These are phyloP conservation scores for Python bivittatus DNA, from an alignment of 2,113 vertebrate genomes.

Conservation along the genomic window DNA sequence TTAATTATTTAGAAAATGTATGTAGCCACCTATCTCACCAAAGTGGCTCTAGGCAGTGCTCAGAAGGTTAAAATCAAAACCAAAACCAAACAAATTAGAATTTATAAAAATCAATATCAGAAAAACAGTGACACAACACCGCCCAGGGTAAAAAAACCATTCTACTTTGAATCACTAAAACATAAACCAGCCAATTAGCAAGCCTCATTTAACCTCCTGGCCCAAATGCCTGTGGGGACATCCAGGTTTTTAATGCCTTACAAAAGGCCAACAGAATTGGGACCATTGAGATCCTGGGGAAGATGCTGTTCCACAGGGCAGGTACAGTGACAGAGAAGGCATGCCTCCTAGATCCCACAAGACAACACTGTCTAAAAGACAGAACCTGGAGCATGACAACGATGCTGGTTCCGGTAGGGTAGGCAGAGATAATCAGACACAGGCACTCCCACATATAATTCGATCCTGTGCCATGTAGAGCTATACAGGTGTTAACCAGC, in stretches of 20 bases:
- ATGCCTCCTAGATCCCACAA: background rate
- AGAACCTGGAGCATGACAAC: background rate
- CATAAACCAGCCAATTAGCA: background rate
- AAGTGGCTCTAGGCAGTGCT: background rate
- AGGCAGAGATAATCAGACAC: background rate
- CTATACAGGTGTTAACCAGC: background rate
- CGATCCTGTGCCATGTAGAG: background rate
- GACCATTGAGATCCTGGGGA: background rate
- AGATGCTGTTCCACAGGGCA: background rate
- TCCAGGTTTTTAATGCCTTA: background rate
- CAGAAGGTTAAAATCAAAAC: background rate
- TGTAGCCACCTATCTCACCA: background rate
- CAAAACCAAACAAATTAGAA: background rate
- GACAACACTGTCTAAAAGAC: background rate
- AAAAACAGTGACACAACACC: background rate
- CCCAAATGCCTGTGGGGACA: background rate
- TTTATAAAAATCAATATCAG: background rate
- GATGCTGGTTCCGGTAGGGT: background rate
- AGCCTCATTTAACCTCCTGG: background rate
- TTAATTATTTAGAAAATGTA: background rate
- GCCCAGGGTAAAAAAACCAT: background rate
- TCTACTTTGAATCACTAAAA: background rate
- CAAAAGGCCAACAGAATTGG: background rate
- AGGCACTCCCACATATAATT: background rate
- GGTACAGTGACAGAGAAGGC: background rate